Conservation (phyloP, 1,140 invertebrate genomes). For the Nymphalis io region DNA sequence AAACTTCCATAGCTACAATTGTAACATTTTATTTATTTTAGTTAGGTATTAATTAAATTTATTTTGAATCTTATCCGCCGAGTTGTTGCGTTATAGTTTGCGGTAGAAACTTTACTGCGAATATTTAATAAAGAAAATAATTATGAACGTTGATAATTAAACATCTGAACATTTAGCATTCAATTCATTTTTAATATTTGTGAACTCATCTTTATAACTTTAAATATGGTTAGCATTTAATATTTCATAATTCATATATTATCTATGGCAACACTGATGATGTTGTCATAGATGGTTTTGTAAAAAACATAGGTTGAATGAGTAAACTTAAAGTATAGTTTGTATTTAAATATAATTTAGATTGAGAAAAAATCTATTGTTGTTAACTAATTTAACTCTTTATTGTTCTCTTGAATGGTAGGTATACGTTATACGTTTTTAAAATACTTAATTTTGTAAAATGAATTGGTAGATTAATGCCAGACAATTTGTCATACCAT, state of each 20-base stretch:
- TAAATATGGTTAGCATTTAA: too few relatives aligned
- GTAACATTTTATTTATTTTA: too few relatives aligned
- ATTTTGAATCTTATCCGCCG: too few relatives aligned
- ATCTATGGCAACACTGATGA: conserved; percentile 20
- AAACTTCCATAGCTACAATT: too few relatives aligned
- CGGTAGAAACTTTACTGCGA: too few relatives aligned
- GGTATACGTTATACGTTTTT: conserved; percentile 4
- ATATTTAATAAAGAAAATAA: too few relatives aligned
- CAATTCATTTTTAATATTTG: too few relatives aligned
- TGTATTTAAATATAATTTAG: conserved; percentile 9
- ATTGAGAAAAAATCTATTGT: not conserved
- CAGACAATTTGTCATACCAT: conserved; percentile 24
- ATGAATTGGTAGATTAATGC: not conserved
- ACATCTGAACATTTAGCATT: too few relatives aligned
- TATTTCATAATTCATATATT: not conserved
- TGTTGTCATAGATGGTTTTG: conserved; percentile 31
- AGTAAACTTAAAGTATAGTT: conserved; percentile 16
- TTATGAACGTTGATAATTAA: too few relatives aligned
- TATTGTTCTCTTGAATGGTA: conserved; percentile 16
- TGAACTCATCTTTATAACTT: too few relatives aligned
- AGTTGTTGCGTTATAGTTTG: too few relatives aligned
- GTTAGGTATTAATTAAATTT: too few relatives aligned
- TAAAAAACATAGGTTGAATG: conserved; percentile 19
- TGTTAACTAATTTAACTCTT: not conserved
- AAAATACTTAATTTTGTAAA: not conserved